Conservation (phyloP, 2,888 invertebrate species). For the Tanaodytes sp. region DNA sequence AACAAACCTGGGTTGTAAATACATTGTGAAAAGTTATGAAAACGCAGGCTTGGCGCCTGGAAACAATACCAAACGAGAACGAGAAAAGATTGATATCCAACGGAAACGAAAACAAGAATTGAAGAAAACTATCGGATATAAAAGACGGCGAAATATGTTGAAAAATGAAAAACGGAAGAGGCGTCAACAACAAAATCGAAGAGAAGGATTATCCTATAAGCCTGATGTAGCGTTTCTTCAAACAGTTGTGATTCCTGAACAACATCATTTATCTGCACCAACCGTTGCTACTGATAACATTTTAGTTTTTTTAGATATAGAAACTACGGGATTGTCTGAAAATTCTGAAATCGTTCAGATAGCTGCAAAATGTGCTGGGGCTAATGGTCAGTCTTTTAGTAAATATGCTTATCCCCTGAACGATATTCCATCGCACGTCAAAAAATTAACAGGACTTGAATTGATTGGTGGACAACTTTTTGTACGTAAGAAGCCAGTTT, state of each 20-base stretch:
- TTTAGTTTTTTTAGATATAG: slow-evolving; percentile 17
- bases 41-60: neutral
- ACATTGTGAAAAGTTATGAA: slow-evolving; percentile 8
- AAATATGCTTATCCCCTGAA: slow-evolving; percentile 25
- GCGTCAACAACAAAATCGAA: neutral
- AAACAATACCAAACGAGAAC: neutral
- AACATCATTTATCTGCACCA: too few relatives aligned
- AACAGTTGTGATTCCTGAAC: too few relatives aligned
- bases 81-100: neutral
- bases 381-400: neutral
- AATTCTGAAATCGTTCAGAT: slow-evolving; percentile 30
- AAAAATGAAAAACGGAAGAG: neutral
- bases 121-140: neutral
- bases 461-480: slow-evolving; percentile 27
- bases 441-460: slow-evolving; percentile 19
- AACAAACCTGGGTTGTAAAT: slow-evolving; percentile 18
- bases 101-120: neutral
- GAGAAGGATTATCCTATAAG: neutral
- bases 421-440: slow-evolving; percentile 12
- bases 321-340: slow-evolving; percentile 27
- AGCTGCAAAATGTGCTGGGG: slow-evolving; percentile 20
- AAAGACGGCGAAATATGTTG: too few relatives aligned
- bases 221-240: slow-evolving; percentile 2
- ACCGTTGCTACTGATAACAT: too few relatives aligned
- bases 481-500: neutral